Base-by-base conservation (phyloP, 2,888 invertebrate species). In the Zhuqinia jingwanae region DNA sequence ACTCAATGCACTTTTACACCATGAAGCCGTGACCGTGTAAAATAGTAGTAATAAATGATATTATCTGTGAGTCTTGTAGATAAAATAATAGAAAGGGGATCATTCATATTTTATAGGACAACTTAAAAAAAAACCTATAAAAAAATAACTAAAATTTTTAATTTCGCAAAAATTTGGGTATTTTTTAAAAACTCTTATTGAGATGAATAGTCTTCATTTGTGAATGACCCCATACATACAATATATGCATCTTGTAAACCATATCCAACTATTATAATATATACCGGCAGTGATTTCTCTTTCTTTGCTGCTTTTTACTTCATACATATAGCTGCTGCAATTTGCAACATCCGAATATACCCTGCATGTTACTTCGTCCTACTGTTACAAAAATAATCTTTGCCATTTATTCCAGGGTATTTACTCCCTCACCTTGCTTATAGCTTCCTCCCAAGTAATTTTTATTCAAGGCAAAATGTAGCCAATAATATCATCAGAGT, bases 381-480 rank as follows among this genome's bases (percentile, higher is more conserved):
- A n/a, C n/a, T n/a, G n/a, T n/a, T n/a, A n/a, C n/a, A n/a, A 36
- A 36, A 36, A 36, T 8, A 36, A 36, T 36, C 8, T 36, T 36
- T 8, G 3, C 17, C 53, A 53, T 13, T 8, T 53, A 17, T 8
- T 25, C 53, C 17, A 53, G 58, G 17, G 11, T 58, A 22, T 58
- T 58, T 11, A 5, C 58, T 58, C 25, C 58, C 5, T 25, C 56
- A 36, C 17, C 15, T 63, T 6, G 27, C 63, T 50, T 36, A 3
- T 81, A 22, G 36, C 17, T 10, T 53, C 50, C 20, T 11, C 5
- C 20, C 0, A 42, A 3, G 75, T 63, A 83, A 76, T 83, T 63
- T 83, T 60, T 75, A 63, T 76, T 76, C 83, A 83, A 83, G 83
- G 83, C 22, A 76, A 83, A 63, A 83, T 63, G 83, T n/a, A n/a